Percentiles rank a stretch among this genome's conserved stretches.
phyloP scores from a whole-genome alignment of 2,888 invertebrate genomes.

The Agriotes lineatus region DNA sequence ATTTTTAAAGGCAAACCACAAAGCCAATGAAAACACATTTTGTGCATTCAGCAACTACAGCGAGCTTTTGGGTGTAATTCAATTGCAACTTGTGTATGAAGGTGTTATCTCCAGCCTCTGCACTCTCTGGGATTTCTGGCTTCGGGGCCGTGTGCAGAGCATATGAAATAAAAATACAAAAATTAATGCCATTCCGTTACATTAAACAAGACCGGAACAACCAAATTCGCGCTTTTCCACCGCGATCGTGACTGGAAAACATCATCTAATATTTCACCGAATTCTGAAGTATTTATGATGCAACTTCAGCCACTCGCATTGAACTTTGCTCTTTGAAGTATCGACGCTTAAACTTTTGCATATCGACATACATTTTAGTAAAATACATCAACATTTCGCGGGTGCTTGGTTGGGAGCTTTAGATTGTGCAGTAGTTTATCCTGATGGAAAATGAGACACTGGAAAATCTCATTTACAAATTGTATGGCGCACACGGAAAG shows the following conservation, averaged over 20 bases:
- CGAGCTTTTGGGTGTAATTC: conserved; percentile 4
- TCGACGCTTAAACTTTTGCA: conserved; percentile 11
- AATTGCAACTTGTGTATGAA: neutral
- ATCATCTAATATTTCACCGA: conserved; percentile 21
- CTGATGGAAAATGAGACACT: no score
- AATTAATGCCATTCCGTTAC: conserved; percentile 14
- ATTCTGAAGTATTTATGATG: conserved; percentile 22
- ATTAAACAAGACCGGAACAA: conserved; percentile 6
- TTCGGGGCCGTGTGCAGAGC: neutral
- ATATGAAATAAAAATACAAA: neutral
- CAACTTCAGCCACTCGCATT: conserved; percentile 13
- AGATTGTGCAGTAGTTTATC: no score
- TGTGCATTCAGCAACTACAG: no score
- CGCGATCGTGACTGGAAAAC: conserved; percentile 27
- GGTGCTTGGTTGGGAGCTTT: no score
- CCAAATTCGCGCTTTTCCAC: conserved; percentile 14
- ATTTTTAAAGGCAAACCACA: no score
- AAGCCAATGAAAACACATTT: no score
- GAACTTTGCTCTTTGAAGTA: conserved; percentile 21
- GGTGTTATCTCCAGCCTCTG: no score
- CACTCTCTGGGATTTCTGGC: no score
- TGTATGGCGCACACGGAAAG: no score
- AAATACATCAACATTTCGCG: no score
- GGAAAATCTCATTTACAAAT: no score
- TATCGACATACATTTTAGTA: conserved; percentile 11